phyloP scores from a whole-genome alignment of 1,140 invertebrate genomes.

The Pseudobourletiella spinata region DNA sequence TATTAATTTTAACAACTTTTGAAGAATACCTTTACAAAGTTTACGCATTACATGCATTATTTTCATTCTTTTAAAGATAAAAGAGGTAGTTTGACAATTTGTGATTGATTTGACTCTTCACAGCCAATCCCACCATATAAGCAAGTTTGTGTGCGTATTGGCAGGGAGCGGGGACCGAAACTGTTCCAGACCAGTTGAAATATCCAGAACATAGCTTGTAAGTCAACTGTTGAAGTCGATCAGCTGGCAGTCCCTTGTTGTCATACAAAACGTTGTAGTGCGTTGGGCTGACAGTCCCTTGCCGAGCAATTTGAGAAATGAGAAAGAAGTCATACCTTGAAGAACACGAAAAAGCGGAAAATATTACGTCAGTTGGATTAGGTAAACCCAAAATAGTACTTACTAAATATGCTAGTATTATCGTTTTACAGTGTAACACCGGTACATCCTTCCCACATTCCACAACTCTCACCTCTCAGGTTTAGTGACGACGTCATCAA shows the following conservation, averaged over 20 bases:
- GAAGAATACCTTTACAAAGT: neutral
- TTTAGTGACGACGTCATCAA: conserved; percentile 50
- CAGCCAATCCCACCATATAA: conserved; percentile 53
- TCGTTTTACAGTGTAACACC: neutral
- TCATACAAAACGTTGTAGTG: conserved; percentile 69
- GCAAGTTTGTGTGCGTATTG: conserved; percentile 81
- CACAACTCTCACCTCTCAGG: conserved; percentile 42
- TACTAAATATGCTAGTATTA: conserved; percentile 4
- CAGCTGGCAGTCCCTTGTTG: conserved; percentile 49
- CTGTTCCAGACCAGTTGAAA: conserved; percentile 57
- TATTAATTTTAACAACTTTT: neutral
- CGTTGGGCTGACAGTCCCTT: conserved; percentile 73
- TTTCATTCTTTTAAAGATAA: neutral
- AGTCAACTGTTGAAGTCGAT: conserved; percentile 61
- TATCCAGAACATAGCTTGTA: conserved; percentile 77
- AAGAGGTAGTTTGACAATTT: neutral
- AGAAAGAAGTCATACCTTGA: conserved; percentile 71
- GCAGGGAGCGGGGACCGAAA: conserved; percentile 67
- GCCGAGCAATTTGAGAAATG: conserved; percentile 61
- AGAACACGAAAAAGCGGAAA: neutral
- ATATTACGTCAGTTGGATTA: neutral
- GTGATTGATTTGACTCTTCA: neutral
- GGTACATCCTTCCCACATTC: neutral
- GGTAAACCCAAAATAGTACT: conserved; percentile 32
- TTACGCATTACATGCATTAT: neutral